Evolutionary conservation across 2,888 invertebrate species (phyloP).

Genomic region (Nebria salina): DNA sequence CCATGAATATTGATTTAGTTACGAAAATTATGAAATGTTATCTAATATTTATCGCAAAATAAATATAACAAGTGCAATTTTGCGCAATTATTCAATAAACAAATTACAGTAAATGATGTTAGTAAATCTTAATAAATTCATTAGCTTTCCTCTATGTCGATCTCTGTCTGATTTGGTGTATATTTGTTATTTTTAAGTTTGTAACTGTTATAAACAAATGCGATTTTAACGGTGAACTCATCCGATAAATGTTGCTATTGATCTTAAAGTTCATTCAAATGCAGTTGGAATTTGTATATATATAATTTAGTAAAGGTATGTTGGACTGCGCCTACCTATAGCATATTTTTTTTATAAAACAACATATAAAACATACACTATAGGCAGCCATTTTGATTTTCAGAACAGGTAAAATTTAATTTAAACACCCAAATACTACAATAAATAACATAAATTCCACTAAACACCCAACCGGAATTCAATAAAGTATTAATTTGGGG

Average conservation of each 20-base stretch:
- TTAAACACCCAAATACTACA: conserved; percentile 23
- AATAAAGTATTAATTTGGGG: neutral
- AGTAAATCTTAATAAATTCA: too few relatives aligned
- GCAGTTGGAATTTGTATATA: conserved; percentile 31
- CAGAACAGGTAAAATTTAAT: conserved; percentile 41
- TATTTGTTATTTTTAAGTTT: neutral
- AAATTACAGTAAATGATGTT: too few relatives aligned
- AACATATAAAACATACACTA: conserved; percentile 32
- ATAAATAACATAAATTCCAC: neutral
- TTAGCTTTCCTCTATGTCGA: too few relatives aligned
- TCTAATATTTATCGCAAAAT: neutral
- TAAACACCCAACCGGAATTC: neutral
- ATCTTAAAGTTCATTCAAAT: conserved; percentile 21
- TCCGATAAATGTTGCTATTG: neutral
- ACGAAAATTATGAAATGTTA: neutral
- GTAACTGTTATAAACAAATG: neutral
- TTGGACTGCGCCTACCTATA: conserved; percentile 16
- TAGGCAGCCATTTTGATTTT: conserved; percentile 40
- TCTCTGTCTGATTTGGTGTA: too few relatives aligned
- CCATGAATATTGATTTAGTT: neutral
- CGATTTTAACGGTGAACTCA: neutral
- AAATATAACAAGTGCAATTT: neutral
- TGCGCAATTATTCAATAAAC: neutral
- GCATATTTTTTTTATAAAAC: conserved; percentile 31
- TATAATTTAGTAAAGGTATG: conserved; percentile 40